Percentiles rank a stretch among this genome's conserved stretches.
phyloP scores from a whole-genome alignment of 2,797 vertebrate genomes.

The Notolabrus celidotus region DNA sequence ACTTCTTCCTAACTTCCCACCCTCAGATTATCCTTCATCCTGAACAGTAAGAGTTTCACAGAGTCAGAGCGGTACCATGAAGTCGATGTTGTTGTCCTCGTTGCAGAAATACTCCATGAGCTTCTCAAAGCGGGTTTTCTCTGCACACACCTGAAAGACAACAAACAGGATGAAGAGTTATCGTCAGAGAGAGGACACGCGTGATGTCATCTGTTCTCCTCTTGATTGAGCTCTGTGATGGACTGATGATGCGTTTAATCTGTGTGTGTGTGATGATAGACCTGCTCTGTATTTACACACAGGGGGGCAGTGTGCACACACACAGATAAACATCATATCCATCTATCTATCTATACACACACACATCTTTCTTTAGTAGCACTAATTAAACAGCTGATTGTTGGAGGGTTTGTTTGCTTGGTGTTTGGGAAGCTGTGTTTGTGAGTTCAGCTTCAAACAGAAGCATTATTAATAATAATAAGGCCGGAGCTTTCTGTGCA shows the following conservation, averaged over 20 bases:
- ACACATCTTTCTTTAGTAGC: neutral
- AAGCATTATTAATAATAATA: neutral
- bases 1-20: too few species aligned
- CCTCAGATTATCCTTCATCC: too few species aligned
- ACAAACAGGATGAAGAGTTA: neutral
- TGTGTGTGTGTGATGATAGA: neutral
- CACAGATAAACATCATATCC: neutral
- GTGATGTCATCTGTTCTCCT: neutral
- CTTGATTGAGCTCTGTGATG: neutral
- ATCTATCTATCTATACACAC: neutral
- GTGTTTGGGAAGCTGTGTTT: neutral
- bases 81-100: conserved; percentile 93
- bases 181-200: neutral
- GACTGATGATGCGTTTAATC: neutral
- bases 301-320: conserved; percentile 64
- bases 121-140: conserved; percentile 94
- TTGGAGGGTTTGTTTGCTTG: neutral
- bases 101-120: conserved; percentile 94
- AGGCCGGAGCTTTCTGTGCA: neutral
- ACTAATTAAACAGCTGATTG: neutral
- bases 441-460: conserved; percentile 7
- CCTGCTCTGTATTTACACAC: conserved; percentile 35
- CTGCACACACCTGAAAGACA: conserved; percentile 88
- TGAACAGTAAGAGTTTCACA: too few species aligned
- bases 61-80: conserved; percentile 86